These are phyloP conservation scores for Rapana venosa DNA, from an alignment of 2,888 invertebrate genomes.

Conservation along the genomic window DNA sequence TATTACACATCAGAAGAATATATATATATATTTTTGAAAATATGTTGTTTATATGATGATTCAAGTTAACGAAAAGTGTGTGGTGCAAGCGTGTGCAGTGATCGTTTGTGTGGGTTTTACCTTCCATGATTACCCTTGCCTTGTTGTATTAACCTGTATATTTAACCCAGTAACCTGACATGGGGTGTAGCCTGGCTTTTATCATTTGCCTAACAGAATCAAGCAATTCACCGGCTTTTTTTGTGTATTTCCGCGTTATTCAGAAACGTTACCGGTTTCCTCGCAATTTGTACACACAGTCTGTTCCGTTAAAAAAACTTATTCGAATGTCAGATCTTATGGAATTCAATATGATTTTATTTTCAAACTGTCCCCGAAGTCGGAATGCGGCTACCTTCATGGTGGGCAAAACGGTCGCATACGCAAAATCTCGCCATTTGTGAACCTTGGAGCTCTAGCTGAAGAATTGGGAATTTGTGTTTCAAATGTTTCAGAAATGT, in stretches of 20 bases:
- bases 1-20: too few relatives aligned
- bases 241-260: too few relatives aligned
- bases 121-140: background rate
- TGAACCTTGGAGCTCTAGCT: too few relatives aligned
- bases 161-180: constrained; percentile 33
- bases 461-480: too few relatives aligned
- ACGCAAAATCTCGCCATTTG: too few relatives aligned
- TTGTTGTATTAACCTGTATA: constrained; percentile 6
- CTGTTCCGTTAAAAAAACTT: background rate
- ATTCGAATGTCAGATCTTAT: too few relatives aligned
- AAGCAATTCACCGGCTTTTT: constrained; percentile 5
- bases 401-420: background rate
- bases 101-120: background rate
- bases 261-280: background rate
- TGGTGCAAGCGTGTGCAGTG: background rate
- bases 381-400: background rate
- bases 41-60: background rate
- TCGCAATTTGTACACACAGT: background rate
- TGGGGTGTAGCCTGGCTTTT: constrained; percentile 38
- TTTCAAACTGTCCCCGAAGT: background rate
- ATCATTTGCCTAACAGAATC: background rate
- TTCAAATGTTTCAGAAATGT: too few relatives aligned
- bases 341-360: background rate
- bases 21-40: too few relatives aligned
- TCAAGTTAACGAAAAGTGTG: background rate